Percentiles rank a stretch among this genome's conserved stretches.
These are phyloP conservation scores for Actenoides hombroni DNA, from an alignment of 2,113 vertebrate genomes.

Conservation along the genomic window DNA sequence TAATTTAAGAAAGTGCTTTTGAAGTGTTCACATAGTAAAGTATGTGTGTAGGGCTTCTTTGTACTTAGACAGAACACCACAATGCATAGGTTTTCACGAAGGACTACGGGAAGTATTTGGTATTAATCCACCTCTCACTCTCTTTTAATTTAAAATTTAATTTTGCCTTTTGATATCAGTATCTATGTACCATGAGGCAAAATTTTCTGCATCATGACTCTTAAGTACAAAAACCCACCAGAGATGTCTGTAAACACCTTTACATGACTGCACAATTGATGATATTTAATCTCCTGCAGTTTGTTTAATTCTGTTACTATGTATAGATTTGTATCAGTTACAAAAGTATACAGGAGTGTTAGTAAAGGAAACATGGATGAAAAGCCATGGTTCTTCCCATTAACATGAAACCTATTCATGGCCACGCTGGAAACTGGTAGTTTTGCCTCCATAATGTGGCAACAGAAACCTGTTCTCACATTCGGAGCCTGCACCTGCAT, in stretches of 20 bases:
- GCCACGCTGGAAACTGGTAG: background rate
- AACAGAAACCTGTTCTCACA: background rate
- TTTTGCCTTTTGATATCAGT: background rate
- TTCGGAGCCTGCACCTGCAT: background rate
- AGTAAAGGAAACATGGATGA: background rate
- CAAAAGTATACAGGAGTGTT: background rate
- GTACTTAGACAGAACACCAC: background rate
- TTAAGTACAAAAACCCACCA: background rate
- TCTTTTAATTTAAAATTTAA: background rate
- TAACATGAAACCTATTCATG: background rate
- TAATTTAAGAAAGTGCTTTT: background rate
- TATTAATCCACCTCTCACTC: background rate
- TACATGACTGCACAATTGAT: background rate
- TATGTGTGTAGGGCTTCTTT: background rate
- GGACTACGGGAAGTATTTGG: background rate
- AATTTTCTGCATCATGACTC: background rate
- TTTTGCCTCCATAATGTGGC: background rate
- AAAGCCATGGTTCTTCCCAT: background rate
- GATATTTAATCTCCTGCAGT: background rate
- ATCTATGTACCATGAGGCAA: background rate
- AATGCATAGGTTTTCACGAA: background rate
- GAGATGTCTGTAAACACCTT: background rate
- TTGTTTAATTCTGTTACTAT: background rate
- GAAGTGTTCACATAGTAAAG: background rate
- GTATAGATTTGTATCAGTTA: background rate